Evolutionary conservation across 30 jellyfish, hydroid and myxozoan species (phyloP).

Genomic region (Hydractinia symbiolongicarpus): DNA sequence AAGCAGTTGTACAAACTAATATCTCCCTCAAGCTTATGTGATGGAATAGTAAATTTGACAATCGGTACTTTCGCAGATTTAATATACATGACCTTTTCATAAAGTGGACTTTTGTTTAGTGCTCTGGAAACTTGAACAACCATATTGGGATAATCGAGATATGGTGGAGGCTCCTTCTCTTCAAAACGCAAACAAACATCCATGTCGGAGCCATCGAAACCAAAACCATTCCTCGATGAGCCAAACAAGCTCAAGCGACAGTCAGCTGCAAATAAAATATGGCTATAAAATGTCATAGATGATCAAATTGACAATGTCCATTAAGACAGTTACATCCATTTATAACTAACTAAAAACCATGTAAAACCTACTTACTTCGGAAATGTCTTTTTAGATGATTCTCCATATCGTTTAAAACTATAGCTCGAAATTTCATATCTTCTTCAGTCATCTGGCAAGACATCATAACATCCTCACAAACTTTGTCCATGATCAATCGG

Average conservation of each 20-base stretch:
- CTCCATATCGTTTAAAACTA: background rate
- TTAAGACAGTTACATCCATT: no score
- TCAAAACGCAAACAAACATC: conserved; percentile 56
- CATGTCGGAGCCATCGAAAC: conserved; percentile 68
- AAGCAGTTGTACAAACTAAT: conserved; percentile 63
- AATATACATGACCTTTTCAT: conserved; percentile 33
- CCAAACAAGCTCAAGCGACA: conserved; percentile 59
- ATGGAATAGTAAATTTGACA: conserved; percentile 37
- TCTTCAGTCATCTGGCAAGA: conserved; percentile 29
- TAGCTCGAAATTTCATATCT: conserved; percentile 24
- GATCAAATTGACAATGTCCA: no score
- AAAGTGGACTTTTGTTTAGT: conserved; percentile 18
- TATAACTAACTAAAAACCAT: no score
- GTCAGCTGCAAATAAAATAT: conserved; percentile 24
- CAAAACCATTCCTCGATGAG: conserved; percentile 81
- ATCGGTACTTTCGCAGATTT: conserved; percentile 79
- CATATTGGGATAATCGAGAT: conserved; percentile 19
- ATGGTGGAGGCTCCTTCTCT: conserved; percentile 20
- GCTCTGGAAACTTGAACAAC: conserved; percentile 31
- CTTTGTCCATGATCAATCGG: background rate
- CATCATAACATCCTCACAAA: conserved; percentile 29
- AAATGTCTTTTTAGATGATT: conserved; percentile 1
- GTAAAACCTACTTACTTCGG: background rate
- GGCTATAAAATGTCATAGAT: background rate
- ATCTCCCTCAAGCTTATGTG: conserved; percentile 54